A percentile compares a stretch with the other conserved stretches of the same genome.
phyloP scores from a whole-genome alignment of 2,888 invertebrate genomes.

The Chrysomela aeneicollis region DNA sequence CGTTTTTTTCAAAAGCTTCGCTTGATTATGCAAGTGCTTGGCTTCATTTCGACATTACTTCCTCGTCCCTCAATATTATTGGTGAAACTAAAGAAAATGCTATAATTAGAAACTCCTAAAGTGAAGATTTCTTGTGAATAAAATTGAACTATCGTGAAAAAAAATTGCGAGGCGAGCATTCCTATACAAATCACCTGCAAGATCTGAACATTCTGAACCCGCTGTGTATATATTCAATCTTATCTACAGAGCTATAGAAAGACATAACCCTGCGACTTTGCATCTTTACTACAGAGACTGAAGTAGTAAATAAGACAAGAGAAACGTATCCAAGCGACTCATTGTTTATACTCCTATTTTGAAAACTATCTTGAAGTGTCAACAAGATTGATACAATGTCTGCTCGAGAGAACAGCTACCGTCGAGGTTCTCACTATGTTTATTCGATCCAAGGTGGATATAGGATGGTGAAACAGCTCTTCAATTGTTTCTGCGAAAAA shows the following conservation, averaged over 20 bases:
- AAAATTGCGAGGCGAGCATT: neutral
- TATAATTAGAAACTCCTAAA: too few relatives aligned
- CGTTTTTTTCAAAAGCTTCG: too few relatives aligned
- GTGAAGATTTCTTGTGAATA: too few relatives aligned
- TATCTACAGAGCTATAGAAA: neutral
- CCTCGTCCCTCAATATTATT: too few relatives aligned
- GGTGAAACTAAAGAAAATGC: too few relatives aligned
- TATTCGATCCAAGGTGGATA: constrained; percentile 37
- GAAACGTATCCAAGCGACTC: constrained; percentile 29
- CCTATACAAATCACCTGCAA: neutral
- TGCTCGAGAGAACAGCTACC: constrained; percentile 37
- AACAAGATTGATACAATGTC: constrained; percentile 44
- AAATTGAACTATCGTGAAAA: too few relatives aligned
- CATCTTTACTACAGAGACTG: constrained; percentile 26
- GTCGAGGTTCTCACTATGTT: constrained; percentile 44
- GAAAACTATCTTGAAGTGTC: constrained; percentile 40
- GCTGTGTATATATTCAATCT: neutral
- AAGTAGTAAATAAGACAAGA: constrained; percentile 26
- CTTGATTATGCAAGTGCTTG: too few relatives aligned
- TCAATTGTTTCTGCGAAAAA: too few relatives aligned
- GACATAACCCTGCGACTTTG: constrained; percentile 17
- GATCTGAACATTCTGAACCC: neutral
- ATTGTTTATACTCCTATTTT: constrained; percentile 40
- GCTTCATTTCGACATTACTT: too few relatives aligned
- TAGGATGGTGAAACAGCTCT: too few relatives aligned